Evolutionary conservation across 1,140 invertebrate species (phyloP), one percentile per base, ranked within the genome.

Genomic region (Drosophila lini): DNA sequence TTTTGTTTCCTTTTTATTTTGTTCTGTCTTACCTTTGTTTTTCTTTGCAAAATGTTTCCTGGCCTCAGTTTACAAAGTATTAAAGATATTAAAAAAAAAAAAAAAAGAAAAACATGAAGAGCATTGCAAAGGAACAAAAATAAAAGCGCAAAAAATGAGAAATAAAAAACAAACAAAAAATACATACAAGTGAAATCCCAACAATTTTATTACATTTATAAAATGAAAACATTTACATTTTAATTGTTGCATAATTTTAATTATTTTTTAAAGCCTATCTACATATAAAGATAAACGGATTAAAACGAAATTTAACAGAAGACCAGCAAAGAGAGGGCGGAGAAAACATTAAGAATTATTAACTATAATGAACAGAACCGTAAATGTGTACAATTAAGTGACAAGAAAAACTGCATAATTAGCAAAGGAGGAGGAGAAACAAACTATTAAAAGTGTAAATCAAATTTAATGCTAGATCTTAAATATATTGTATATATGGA

Each of bases 131-230:
- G 32, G 77, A 22, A 5, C 34, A 55, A 84, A 85, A 81, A 69
- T 60, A 79, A 74, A 68, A 76, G 53, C n/a, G 44, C 22, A 50
- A 42, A 59, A 38, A 74, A 77, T 58, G 67, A 79, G 44, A 85
- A 78, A 63, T 19, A 74, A 11, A 50, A 50, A 50, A 10, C 9
- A 48, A 48, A 81, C 48, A 44, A 47, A 19, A 59, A 78, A 38
- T 48, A 75, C 38, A 61, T 59, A 53, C 42, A 74, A 74, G 40
- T 64, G 38, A 88, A 74, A 88, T 88, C 84, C 84, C 83, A 82
- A 88, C 83, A 88, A 89, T 89, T 89, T 89, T 89, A 89, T 89
- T 89, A 89, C 84, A 89, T 89, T 89, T 89, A 89, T 89, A 89
- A 89, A 89, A 89, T 89, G 84, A 89, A 89, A 76, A 89, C 80